Percentiles rank a stretch among this genome's conserved stretches.
These are phyloP conservation scores for Oeneis ivallda DNA, from an alignment of 2,888 invertebrate genomes.

Conservation along the genomic window DNA sequence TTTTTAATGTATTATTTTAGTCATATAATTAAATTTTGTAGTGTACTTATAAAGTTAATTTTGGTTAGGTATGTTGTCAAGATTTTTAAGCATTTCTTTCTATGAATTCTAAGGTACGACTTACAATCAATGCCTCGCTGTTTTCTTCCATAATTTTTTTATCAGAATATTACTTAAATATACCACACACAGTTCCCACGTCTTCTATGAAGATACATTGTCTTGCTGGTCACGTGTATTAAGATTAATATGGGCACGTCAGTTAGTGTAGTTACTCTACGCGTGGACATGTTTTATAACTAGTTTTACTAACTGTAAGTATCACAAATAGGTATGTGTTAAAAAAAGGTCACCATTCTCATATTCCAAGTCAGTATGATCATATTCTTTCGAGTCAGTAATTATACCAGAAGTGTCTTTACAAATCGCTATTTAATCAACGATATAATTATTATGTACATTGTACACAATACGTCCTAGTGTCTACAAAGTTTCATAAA, in stretches of 20 bases:
- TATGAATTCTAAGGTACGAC: background rate
- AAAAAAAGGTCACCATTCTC: slow-evolving; percentile 9
- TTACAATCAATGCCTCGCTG: background rate
- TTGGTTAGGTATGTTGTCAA: background rate
- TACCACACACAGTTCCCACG: background rate
- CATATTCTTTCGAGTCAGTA: too few species aligned
- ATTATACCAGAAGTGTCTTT: too few species aligned
- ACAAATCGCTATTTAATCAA: too few species aligned
- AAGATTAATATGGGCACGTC: slow-evolving; percentile 13
- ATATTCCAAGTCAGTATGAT: background rate
- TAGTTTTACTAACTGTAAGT: slow-evolving; percentile 14
- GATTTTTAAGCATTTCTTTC: background rate
- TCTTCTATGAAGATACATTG: background rate
- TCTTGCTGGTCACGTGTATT: slow-evolving; percentile 11
- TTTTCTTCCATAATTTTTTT: background rate
- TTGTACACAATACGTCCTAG: too few species aligned
- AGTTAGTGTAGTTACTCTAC: background rate
- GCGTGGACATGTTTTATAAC: slow-evolving; percentile 13
- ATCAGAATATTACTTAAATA: background rate
- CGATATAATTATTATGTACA: too few species aligned
- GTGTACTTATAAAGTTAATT: too few species aligned
- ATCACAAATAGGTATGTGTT: background rate
- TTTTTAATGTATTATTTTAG: too few species aligned
- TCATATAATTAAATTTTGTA: too few species aligned
- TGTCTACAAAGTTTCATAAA: too few species aligned